A percentile compares a stretch with the other conserved stretches of the same genome.
phyloP scores from a whole-genome alignment of 2,888 invertebrate species.

The Monoplex corrugatus region DNA sequence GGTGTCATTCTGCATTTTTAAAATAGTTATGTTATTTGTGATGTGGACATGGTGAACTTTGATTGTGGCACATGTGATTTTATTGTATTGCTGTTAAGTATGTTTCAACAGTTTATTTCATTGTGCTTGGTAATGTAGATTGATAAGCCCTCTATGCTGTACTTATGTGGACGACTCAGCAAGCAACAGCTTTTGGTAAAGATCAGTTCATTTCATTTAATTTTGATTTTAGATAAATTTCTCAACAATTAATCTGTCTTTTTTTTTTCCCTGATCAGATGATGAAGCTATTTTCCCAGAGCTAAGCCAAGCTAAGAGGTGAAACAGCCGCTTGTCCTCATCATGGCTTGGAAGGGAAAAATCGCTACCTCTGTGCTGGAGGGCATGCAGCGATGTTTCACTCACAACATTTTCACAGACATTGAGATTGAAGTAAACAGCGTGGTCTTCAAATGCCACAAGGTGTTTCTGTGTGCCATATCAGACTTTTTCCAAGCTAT shows the following conservation, averaged over 20 bases:
- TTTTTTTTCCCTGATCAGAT: slow-evolving; percentile 17
- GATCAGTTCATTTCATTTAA: too few species aligned
- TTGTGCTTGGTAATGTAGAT: background rate
- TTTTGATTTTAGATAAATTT: too few species aligned
- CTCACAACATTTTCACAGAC: slow-evolving; percentile 62
- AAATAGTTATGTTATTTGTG: too few species aligned
- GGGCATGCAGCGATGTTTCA: slow-evolving; percentile 43
- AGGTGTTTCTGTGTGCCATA: slow-evolving; percentile 65
- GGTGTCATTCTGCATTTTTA: too few species aligned
- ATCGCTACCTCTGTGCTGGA: slow-evolving; percentile 50
- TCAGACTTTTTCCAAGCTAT: slow-evolving; percentile 65
- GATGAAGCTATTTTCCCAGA: background rate
- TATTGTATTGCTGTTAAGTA: too few species aligned
- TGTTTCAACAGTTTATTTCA: too few species aligned
- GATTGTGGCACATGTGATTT: too few species aligned
- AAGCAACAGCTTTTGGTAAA: too few species aligned
- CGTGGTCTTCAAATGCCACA: slow-evolving; percentile 64
- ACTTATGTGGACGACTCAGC: too few species aligned
- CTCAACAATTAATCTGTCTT: background rate
- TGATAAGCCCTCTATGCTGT: background rate
- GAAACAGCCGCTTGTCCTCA: background rate
- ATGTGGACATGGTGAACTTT: too few species aligned
- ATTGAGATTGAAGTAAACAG: slow-evolving; percentile 64
- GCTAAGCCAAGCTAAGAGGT: background rate
- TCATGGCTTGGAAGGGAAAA: slow-evolving; percentile 49